A percentile compares a stretch with the other conserved stretches of the same genome.
Conservation (phyloP, 2,797 vertebrate species). For the Microhierax caerulescens region DNA sequence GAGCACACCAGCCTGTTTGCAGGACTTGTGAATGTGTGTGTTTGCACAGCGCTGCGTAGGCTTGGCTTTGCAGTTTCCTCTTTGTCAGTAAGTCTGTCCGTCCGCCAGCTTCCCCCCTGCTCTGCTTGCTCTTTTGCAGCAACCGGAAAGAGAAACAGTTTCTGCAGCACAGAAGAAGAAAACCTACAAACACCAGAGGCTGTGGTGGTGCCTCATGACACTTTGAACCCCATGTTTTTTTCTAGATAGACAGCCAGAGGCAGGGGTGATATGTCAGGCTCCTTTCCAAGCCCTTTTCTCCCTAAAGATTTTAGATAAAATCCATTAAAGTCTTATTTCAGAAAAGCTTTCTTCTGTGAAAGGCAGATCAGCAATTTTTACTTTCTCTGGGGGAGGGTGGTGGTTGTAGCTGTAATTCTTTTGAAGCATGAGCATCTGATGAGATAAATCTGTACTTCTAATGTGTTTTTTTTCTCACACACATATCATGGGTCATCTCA, state of each 20-base stretch:
- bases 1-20: not conserved
- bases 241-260: not conserved
- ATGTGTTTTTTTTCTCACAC: not conserved
- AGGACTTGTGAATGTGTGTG: fast-evolving
- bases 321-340: not conserved
- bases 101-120: not conserved
- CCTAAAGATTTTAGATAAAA: not conserved
- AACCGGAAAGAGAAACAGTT: not conserved
- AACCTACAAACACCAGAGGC: not conserved
- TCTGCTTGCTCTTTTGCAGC: not conserved
- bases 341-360: not conserved
- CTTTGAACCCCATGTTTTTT: not conserved
- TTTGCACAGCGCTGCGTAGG: not conserved
- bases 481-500: not conserved
- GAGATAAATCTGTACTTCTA: not conserved
- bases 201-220: not conserved
- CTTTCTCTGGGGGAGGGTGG: fast-evolving
- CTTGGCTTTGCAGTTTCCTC: not conserved
- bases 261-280: not conserved
- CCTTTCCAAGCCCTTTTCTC: not conserved
- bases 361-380: not conserved
- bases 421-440: not conserved
- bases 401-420: not conserved
- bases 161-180: not conserved
- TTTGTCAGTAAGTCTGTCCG: not conserved